Evolutionary conservation across 1,140 invertebrate species (phyloP), one percentile per base, ranked within the genome.

Genomic region (Sitophilus oryzae): DNA sequence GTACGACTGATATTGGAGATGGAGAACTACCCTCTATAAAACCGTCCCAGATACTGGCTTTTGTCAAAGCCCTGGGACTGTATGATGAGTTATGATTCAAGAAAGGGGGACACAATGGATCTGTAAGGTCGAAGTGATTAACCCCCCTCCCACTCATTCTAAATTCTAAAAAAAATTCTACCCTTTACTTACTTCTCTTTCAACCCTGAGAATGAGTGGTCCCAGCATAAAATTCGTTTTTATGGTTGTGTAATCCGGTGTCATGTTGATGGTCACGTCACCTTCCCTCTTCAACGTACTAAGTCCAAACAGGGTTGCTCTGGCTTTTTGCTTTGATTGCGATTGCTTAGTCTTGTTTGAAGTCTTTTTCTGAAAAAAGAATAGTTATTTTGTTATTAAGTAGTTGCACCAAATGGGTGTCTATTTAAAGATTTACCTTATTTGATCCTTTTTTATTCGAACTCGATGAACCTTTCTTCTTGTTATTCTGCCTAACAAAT

Each of bases 161-260:
- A n/a, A n/a, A n/a, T n/a, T n/a, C n/a, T n/a, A n/a, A n/a, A n/a
- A n/a, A n/a, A n/a, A n/a, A n/a, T n/a, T n/a, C n/a, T n/a, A n/a
- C n/a, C n/a, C n/a, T n/a, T n/a, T n/a, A n/a, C n/a, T 64, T 71
- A 83, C 81, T 74, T 88, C 86, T 74, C 89, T 88, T 65, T 91
- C 86, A 0, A 91, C 88, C 68, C 85, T 84, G 35, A 91, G 70
- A 4, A 83, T 81, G 6, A 91, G 66, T 0, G 88, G 88, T 37
- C 88, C 88, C 22, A 91, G 71, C 11, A 82, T 80, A 68, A 91
- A 90, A 66, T 85, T 87, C 9, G 84, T 87, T 65, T 85, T 86
- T 14, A 91, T 84, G 21, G 85, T 89, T 0, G 85, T 89, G 59
- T 88, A 81, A 61, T 86, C 80, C 52, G 80, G 77, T 81, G 85